Conservation (phyloP, 2,113 vertebrate species). For the Alexandromys fortis region DNA sequence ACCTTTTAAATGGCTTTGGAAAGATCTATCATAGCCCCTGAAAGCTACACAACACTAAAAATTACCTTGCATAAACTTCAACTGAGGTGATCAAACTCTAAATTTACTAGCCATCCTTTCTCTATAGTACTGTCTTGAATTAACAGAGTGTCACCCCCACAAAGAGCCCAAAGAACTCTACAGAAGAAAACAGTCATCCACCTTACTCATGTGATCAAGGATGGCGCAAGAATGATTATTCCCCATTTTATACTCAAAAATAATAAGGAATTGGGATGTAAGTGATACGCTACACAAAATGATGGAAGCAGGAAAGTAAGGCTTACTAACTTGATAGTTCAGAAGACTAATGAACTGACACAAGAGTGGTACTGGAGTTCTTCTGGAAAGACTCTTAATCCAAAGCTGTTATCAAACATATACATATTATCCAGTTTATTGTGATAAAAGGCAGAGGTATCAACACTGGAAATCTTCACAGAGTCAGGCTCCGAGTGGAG, state of each 20-base stretch:
- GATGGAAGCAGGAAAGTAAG: constrained; percentile 39
- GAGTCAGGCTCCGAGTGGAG: neutral
- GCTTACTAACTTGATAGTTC: neutral
- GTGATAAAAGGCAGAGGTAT: constrained; percentile 17
- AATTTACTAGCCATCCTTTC: constrained; percentile 59
- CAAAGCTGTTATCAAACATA: constrained; percentile 20
- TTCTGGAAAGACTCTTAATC: constrained; percentile 30
- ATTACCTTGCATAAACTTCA: constrained; percentile 26
- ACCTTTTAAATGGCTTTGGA: constrained; percentile 20
- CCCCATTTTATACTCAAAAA: constrained; percentile 45
- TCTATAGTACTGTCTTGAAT: constrained; percentile 51
- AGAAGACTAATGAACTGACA: neutral
- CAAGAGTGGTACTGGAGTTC: neutral
- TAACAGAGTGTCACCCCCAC: constrained; percentile 7
- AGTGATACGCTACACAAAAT: neutral
- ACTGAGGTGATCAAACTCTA: constrained; percentile 44
- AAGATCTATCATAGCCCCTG: neutral
- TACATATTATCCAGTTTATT: neutral
- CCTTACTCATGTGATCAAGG: neutral
- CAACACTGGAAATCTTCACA: neutral
- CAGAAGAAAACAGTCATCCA: constrained; percentile 52
- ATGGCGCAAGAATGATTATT: constrained; percentile 51
- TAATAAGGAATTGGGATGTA: constrained; percentile 45
- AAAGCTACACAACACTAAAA: constrained; percentile 55
- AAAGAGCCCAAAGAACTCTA: constrained; percentile 16